Conservation (phyloP, 2,797 vertebrate species). For the Ibycter americanus region DNA sequence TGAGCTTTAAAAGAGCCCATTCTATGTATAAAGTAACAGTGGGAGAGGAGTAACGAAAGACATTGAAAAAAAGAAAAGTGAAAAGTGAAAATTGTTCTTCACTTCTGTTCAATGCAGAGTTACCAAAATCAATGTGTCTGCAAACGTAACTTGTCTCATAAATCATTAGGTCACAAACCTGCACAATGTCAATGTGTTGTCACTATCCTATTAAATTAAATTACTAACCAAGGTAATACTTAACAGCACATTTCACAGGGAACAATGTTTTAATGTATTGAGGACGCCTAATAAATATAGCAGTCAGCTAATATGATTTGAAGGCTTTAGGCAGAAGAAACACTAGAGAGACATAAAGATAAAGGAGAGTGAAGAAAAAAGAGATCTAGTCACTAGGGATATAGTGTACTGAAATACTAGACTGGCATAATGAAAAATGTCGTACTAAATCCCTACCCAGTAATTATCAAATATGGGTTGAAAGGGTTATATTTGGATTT, state of each 20-base stretch:
- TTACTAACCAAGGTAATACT: slow-evolving; percentile 55
- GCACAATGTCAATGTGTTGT: slow-evolving; percentile 51
- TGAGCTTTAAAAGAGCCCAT: not conserved
- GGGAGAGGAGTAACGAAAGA: not conserved
- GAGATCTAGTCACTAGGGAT: not conserved
- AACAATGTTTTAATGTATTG: slow-evolving; percentile 46
- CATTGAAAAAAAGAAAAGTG: not conserved
- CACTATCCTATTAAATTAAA: slow-evolving; percentile 54
- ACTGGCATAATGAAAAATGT: not conserved
- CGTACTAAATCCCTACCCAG: not conserved
- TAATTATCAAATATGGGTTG: slow-evolving; percentile 10
- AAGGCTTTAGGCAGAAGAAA: slow-evolving; percentile 12
- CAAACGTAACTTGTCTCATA: slow-evolving; percentile 53
- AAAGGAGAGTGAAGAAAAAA: not conserved
- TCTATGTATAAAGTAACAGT: not conserved
- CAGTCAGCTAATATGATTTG: not conserved
- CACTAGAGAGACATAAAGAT: not conserved
- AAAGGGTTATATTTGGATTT: not conserved
- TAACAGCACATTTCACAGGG: slow-evolving; percentile 22
- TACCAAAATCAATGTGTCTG: slow-evolving; percentile 59
- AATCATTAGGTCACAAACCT: slow-evolving; percentile 66
- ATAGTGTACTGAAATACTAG: not conserved
- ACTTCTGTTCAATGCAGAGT: not conserved
- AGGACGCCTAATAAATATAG: slow-evolving; percentile 23
- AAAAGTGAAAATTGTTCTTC: not conserved